Evolutionary conservation across 2,797 vertebrate genomes (phyloP), one percentile per base, ranked within the genome.

Genomic region (Eremophila alpestris): DNA sequence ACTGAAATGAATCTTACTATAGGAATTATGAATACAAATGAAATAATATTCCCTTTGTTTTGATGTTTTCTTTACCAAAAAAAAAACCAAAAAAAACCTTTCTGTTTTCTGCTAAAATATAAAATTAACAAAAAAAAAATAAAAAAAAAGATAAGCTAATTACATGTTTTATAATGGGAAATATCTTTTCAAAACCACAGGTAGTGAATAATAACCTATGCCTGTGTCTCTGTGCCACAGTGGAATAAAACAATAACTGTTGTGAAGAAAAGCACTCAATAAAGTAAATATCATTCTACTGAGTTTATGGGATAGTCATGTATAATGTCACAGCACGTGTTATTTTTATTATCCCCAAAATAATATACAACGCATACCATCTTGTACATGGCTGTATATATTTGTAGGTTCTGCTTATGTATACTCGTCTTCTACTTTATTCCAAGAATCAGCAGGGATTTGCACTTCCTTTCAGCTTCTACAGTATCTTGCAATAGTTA

Each of bases 281-380:
- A 80, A 87, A 92, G n/a, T 88, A 96, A 95, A 84, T 81, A 94
- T 64, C 4, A 12, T 69, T 95, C 64, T 38, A 14, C 60, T 19
- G 58, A 48, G 3, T 60, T 79, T 69, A 78, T 68, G 48, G n/a
- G 58, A 89, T 26, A 77, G 13, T 63, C 30, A 23, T 52, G 8
- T 46, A 32, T 55, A 78, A 93, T 64, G 29, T 78, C 40, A 75
- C 38, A 73, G 16, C 14, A 73, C 9, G 21, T 59, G 54, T 26
- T 16, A 60, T 87, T 94, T 86, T 87, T 83, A 85, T 67, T 83
- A 38, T 73, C 46, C 29, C 87, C 48, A 88, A 80, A 85, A 85
- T 80, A 84, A 74, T 63, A 75, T 12, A 36, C 3, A 70, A 24
- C 1, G 2, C 22, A 45, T 19, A 65, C 15, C 4, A 41, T 46